phyloP scores from a whole-genome alignment of 2,113 vertebrate genomes.

The Hippocampus abdominalis region DNA sequence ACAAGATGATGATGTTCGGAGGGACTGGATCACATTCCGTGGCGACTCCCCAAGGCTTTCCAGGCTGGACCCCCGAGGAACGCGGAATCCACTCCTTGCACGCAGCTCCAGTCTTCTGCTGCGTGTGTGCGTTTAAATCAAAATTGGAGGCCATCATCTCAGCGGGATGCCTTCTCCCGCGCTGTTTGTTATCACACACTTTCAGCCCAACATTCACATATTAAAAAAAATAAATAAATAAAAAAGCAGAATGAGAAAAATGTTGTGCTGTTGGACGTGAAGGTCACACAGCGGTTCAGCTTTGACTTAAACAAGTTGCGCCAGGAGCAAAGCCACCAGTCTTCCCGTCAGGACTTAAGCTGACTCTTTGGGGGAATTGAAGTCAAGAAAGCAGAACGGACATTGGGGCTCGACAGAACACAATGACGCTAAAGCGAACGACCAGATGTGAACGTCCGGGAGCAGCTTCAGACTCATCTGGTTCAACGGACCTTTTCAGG shows the following conservation, averaged over 20 bases:
- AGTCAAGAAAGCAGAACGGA: constrained; percentile 9
- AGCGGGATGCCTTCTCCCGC: constrained; percentile 34
- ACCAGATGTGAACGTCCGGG: neutral
- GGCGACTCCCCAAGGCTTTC: constrained; percentile 36
- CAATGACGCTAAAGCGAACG: neutral
- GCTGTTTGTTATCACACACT: constrained; percentile 23
- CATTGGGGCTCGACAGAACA: neutral
- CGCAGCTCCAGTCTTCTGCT: constrained; percentile 24
- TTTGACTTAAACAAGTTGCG: neutral
- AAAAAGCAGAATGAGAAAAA: constrained; percentile 4
- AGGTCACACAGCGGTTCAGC: constrained; percentile 20
- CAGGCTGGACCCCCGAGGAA: constrained; percentile 30
- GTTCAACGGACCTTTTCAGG: neutral
- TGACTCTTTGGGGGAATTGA: neutral
- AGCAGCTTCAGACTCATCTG: neutral
- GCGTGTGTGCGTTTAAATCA: constrained; percentile 24
- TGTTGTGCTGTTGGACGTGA: neutral
- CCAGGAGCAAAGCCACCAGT: neutral
- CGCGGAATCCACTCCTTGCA: constrained; percentile 10
- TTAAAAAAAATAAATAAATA: constrained; percentile 1
- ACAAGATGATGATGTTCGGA: constrained; percentile 26
- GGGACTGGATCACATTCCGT: constrained; percentile 19
- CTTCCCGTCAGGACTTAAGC: neutral
- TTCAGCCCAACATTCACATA: constrained; percentile 13
- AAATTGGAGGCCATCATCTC: constrained; percentile 40